phyloP scores from a whole-genome alignment of 64 coral and sea anemone species.

The Pachyseris speciosa region DNA sequence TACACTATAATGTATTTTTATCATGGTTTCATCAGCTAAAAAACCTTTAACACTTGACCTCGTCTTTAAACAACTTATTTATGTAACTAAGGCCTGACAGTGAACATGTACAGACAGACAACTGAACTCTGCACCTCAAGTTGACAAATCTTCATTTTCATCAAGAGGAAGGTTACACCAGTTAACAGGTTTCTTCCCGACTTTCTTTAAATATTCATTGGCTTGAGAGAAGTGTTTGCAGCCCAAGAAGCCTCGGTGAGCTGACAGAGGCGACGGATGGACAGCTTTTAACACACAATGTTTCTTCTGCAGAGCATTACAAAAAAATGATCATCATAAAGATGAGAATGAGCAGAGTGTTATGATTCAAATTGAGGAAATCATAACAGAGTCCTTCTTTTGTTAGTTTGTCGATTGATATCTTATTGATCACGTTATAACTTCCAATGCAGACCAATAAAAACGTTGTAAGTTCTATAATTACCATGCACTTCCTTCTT shows the following conservation, averaged over 20 bases:
- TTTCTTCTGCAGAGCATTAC: slow-evolving; percentile 69
- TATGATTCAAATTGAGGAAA: background rate
- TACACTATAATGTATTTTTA: too few relatives aligned
- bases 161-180: slow-evolving; percentile 85
- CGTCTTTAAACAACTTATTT: too few relatives aligned
- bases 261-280: slow-evolving; percentile 96
- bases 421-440: too few relatives aligned
- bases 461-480: too few relatives aligned
- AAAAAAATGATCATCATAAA: background rate
- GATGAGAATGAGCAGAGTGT: background rate
- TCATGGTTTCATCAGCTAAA: too few relatives aligned
- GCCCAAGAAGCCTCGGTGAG: slow-evolving; percentile 93
- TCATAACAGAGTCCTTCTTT: too few relatives aligned
- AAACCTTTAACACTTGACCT: too few relatives aligned
- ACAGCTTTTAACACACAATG: slow-evolving; percentile 95
- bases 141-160: background rate
- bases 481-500: too few relatives aligned
- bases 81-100: too few relatives aligned
- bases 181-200: slow-evolving; percentile 68
- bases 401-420: background rate
- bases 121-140: too few relatives aligned
- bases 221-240: slow-evolving; percentile 99
- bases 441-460: too few relatives aligned
- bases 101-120: too few relatives aligned
- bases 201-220: slow-evolving; percentile 89